Evolutionary conservation across 1,140 invertebrate species (phyloP).

Genomic region (Anoplophora glabripennis): DNA sequence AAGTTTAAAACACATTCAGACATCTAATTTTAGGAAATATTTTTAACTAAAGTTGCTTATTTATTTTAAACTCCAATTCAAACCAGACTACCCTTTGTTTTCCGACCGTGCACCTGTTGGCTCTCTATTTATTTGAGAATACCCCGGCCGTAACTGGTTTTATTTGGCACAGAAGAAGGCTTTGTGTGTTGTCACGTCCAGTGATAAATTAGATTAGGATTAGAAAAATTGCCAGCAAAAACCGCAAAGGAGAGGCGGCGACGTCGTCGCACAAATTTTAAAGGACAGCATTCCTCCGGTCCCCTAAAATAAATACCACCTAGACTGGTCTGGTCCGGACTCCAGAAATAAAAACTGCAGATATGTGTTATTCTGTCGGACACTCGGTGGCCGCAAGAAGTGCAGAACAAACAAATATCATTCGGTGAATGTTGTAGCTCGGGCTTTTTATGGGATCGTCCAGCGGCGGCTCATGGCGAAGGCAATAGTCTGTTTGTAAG

Average conservation of each 20-base stretch:
- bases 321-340: slow-evolving; percentile 2
- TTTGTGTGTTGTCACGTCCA: slow-evolving; percentile 11
- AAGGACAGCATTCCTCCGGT: slow-evolving; percentile 19
- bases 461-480: neutral
- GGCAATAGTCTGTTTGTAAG: too few species aligned
- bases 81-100: too few species aligned
- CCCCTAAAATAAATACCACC: slow-evolving; percentile 24
- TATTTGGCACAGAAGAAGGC: neutral
- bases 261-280: slow-evolving; percentile 18
- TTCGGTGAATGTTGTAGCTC: slow-evolving; percentile 28
- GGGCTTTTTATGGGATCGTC: slow-evolving; percentile 15
- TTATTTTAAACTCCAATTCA: too few species aligned
- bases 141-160: too few species aligned
- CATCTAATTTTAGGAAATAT: too few species aligned
- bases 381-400: slow-evolving; percentile 28
- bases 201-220: slow-evolving; percentile 19
- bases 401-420: slow-evolving; percentile 28
- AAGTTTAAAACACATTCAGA: too few species aligned
- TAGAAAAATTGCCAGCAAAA: slow-evolving; percentile 14
- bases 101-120: too few species aligned
- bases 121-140: too few species aligned
- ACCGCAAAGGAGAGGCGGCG: neutral
- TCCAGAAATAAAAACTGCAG: slow-evolving; percentile 23
- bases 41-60: too few species aligned
- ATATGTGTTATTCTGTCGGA: slow-evolving; percentile 35